Conservation (phyloP, 2,113 vertebrate genomes). For the Mesoclemmys tuberculata region DNA sequence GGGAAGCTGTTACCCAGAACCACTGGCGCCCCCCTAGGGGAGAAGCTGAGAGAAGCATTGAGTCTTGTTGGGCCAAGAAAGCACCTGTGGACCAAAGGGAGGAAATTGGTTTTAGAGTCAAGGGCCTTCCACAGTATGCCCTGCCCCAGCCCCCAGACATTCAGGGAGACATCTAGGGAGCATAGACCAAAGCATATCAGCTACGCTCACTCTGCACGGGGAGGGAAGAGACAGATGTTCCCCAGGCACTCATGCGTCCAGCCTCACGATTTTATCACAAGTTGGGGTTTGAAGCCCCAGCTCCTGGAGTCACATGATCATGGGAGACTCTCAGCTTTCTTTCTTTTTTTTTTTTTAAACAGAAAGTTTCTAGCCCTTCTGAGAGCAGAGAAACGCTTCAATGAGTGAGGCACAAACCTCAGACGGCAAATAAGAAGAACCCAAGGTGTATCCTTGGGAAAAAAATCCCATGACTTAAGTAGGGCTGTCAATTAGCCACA, state of each 20-base stretch:
- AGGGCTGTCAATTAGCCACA: too few relatives aligned
- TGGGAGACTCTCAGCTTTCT: background rate
- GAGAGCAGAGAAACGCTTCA: background rate
- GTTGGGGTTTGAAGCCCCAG: background rate
- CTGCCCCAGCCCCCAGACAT: background rate
- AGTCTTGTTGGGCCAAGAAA: background rate
- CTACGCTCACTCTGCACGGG: background rate
- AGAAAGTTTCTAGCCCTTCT: background rate
- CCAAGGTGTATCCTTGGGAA: background rate
- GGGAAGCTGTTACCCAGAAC: background rate
- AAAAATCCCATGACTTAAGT: too few relatives aligned
- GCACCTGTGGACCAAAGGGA: background rate
- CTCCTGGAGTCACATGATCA: background rate
- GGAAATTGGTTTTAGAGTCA: background rate
- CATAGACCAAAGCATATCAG: background rate
- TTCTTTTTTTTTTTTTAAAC: background rate
- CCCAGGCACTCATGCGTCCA: background rate
- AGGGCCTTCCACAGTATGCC: background rate
- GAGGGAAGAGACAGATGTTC: background rate
- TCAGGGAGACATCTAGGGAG: background rate
- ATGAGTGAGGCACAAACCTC: background rate
- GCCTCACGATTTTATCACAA: background rate
- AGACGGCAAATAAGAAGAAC: background rate
- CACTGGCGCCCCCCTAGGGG: rapidly evolving
- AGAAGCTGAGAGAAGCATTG: background rate